Base-by-base conservation (phyloP, 2,888 invertebrate genomes). In the Scaptodrosophila latifasciaeformis region DNA sequence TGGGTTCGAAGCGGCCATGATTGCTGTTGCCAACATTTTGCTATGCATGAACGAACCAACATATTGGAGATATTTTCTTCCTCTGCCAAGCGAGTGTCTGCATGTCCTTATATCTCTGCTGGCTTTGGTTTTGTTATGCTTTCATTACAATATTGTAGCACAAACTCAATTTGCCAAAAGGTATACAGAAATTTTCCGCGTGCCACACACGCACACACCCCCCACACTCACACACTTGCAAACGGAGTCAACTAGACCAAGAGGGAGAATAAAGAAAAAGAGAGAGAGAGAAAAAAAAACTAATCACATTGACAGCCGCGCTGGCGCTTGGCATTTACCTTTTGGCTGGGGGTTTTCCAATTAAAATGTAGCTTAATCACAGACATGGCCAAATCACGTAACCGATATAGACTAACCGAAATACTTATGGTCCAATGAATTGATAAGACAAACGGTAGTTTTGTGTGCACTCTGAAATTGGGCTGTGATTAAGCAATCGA, bases 281-380 rank as follows among this genome's bases (percentile, higher is more conserved):
- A 27, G 5, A 27, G 45, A 53, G 47, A 56, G 47, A 21, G 12
- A 6, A 34, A 46, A 34, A 17, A 29, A 60, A 50, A 21, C 35
- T 27, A 65, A 51, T 49, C 50, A 50, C 49, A 24, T 45, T 39
- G 42, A 7, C 40, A 27, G 30, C 15, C 54, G n/a, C n/a, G 54
- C 60, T 54, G 44, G 34, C 54, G 48, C 37, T 49, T 29, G 30
- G 40, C 49, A 43, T 24, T 24, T 7, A 24, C 24, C 24, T 24
- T 49, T 42, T 37, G 31, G 24, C 35, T 49, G 39, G 37, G 46
- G 49, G 42, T 37, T 35, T 48, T 50, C 35, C 44, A 56, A 67
- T 67, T 65, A 62, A 70, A 70, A 67, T 61, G 48, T 53, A 15
- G 47, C 62, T 24, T 24, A 44, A 49, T 46, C 56, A 49, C 56